Percentiles rank a stretch among this genome's conserved stretches.
phyloP scores from a whole-genome alignment of 1,140 invertebrate species.

The Heliconius himera region DNA sequence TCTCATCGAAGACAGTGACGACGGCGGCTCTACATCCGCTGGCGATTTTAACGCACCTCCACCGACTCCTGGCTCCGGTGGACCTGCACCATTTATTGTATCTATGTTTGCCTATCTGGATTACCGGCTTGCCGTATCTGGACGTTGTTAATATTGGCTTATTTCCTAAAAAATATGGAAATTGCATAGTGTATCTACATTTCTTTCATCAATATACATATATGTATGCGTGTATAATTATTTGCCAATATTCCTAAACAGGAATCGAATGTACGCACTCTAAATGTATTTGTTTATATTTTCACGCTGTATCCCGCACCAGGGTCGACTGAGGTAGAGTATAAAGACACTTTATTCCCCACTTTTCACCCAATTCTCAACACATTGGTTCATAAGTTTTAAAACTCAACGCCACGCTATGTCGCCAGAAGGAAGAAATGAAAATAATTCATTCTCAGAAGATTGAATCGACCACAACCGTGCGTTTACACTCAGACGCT shows the following conservation, averaged over 20 bases:
- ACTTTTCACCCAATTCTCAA: no score
- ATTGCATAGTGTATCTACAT: background rate
- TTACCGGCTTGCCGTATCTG: conserved; percentile 47
- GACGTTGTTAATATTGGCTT: conserved; percentile 43
- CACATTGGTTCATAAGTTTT: no score
- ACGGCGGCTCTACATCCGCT: conserved; percentile 41
- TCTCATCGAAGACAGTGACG: conserved; percentile 40
- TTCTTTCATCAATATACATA: background rate
- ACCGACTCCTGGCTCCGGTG: conserved; percentile 30
- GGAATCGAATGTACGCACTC: background rate
- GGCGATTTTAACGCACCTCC: conserved; percentile 42
- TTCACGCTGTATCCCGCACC: no score
- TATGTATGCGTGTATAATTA: no score
- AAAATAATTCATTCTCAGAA: no score
- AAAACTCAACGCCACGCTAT: no score
- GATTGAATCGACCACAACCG: no score
- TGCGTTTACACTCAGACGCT: no score
- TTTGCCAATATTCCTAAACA: background rate
- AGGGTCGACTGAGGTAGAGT: no score
- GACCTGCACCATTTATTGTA: conserved; percentile 37
- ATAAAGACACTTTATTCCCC: no score
- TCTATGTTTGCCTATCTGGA: conserved; percentile 40
- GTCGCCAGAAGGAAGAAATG: no score
- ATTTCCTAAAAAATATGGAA: background rate
- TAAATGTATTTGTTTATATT: no score